A percentile compares a stretch with the other conserved stretches of the same genome.
Conservation (phyloP, 2,888 invertebrate genomes). For the Drosophila percnosoma region DNA sequence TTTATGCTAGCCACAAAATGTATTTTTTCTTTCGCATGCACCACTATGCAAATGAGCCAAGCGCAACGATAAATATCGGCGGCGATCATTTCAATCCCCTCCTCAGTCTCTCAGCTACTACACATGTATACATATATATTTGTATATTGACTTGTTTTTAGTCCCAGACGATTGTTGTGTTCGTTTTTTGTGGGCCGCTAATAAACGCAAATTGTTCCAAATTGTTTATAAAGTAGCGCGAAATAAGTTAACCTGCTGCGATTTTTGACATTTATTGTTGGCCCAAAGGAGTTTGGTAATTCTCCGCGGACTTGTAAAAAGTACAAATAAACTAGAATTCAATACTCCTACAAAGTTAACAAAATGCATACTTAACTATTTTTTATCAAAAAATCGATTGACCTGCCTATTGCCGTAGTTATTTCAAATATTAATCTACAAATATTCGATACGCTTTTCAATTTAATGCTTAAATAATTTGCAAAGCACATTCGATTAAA, state of each 20-base stretch:
- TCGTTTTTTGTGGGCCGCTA: constrained; percentile 57
- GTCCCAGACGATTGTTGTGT: constrained; percentile 31
- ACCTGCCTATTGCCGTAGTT: neutral
- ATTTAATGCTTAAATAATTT: constrained; percentile 46
- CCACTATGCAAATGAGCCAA: constrained; percentile 59
- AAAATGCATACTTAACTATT: constrained; percentile 4
- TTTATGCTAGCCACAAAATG: constrained; percentile 57
- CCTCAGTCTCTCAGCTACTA: neutral
- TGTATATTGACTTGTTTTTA: constrained; percentile 1
- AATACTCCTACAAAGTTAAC: neutral
- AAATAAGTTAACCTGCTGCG: constrained; percentile 53
- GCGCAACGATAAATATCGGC: constrained; percentile 39
- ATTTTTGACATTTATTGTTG: constrained; percentile 51
- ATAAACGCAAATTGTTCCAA: constrained; percentile 70
- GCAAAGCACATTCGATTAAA: constrained; percentile 42
- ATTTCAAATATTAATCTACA: constrained; percentile 1
- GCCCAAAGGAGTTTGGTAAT: neutral
- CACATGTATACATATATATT: neutral
- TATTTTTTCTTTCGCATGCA: constrained; percentile 30
- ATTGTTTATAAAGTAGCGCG: constrained; percentile 67
- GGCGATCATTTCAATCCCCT: constrained; percentile 10
- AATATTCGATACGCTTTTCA: constrained; percentile 29
- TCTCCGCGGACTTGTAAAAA: neutral
- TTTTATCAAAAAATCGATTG: neutral
- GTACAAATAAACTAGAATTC: too few relatives aligned